Conservation (phyloP, 1,140 invertebrate species). For the Pogonomyrmex californicus region DNA sequence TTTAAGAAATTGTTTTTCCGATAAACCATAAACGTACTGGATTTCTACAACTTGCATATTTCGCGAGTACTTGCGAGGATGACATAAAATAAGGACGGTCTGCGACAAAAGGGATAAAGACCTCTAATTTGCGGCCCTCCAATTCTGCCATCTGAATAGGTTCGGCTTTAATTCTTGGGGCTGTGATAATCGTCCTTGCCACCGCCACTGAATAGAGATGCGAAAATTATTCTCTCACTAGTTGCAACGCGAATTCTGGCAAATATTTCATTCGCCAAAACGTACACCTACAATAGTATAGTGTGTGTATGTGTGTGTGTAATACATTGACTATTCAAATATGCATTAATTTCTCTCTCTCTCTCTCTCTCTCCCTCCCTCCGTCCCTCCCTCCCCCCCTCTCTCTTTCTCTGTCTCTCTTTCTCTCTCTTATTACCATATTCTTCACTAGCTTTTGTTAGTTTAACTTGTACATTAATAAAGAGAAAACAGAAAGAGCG, state of each 20-base stretch:
- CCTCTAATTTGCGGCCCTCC: constrained; percentile 74
- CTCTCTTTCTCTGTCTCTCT: background rate
- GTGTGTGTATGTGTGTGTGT: background rate
- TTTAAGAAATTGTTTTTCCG: background rate
- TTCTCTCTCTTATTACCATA: background rate
- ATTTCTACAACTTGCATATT: background rate
- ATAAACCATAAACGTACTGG: background rate
- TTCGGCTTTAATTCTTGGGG: constrained; percentile 29
- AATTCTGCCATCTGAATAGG: constrained; percentile 56
- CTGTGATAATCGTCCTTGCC: constrained; percentile 28
- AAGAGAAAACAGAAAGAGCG: background rate
- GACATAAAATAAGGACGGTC: constrained; percentile 29
- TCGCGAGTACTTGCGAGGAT: background rate
- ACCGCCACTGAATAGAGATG: constrained; percentile 15
- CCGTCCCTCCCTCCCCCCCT: background rate
- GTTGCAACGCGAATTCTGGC: background rate
- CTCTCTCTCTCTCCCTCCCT: too few relatives aligned
- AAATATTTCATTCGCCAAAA: constrained; percentile 16
- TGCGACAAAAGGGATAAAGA: constrained; percentile 75
- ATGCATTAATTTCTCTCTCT: background rate
- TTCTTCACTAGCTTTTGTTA: background rate
- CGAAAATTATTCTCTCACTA: constrained; percentile 23
- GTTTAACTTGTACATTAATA: background rate
- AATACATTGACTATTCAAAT: background rate
- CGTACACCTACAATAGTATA: background rate